Conservation (phyloP, 2,797 vertebrate genomes). For the Danio albolineatus region DNA sequence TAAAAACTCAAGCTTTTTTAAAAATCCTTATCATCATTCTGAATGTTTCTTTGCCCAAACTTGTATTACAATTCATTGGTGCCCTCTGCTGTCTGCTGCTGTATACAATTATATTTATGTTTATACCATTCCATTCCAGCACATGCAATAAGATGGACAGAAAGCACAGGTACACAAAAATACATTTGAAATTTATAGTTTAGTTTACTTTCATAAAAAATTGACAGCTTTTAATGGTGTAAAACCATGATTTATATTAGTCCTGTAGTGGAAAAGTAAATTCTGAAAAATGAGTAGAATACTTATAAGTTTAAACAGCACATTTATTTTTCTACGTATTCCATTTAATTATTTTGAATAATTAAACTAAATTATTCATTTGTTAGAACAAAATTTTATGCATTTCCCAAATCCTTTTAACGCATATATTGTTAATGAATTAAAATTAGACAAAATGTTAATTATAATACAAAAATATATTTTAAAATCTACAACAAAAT, state of each 20-base stretch:
- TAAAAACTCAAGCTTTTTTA: conserved; percentile 1
- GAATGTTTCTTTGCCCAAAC: not conserved
- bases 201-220: not conserved
- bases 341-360: no score
- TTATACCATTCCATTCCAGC: not conserved
- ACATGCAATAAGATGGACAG: not conserved
- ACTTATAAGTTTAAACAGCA: not conserved
- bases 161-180: not conserved
- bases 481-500: no score
- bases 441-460: no score
- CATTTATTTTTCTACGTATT: no score
- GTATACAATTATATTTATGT: no score
- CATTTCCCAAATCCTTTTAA: no score
- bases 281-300: not conserved
- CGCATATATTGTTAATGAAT: no score
- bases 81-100: conserved; percentile 10
- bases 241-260: not conserved
- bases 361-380: no score
- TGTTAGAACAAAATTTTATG: no score
- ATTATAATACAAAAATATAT: no score
- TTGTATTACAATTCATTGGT: not conserved
- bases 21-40: not conserved
- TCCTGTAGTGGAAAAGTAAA: not conserved
- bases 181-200: not conserved
- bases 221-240: not conserved